phyloP scores from a whole-genome alignment of 2,888 invertebrate genomes.

The Zygogramma bicolorata region DNA sequence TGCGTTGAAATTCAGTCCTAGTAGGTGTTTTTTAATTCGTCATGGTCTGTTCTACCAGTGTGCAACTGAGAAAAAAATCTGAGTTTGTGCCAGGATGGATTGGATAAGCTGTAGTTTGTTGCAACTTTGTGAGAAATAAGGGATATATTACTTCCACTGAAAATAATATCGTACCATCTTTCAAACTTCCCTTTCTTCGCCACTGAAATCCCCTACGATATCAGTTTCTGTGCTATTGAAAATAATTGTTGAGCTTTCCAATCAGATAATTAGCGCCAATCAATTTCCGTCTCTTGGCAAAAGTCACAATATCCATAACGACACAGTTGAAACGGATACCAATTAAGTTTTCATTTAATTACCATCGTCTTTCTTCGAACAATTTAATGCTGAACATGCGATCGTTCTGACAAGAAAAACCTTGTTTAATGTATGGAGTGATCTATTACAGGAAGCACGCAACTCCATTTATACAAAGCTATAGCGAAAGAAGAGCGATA shows the following conservation, averaged over 20 bases:
- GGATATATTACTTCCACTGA: no score
- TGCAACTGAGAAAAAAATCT: no score
- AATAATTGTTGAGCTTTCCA: neutral
- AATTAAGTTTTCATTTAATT: conserved; percentile 34
- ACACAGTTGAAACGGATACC: conserved; percentile 18
- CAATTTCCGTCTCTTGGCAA: neutral
- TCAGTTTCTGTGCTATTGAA: neutral
- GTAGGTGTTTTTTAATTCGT: no score
- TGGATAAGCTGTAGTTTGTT: no score
- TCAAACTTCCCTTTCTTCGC: no score
- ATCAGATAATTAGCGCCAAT: neutral
- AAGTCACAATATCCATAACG: conserved; percentile 8
- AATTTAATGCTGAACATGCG: conserved; percentile 31
- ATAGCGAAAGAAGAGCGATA: neutral
- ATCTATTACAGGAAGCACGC: conserved; percentile 36
- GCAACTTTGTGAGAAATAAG: no score
- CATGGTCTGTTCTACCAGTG: no score
- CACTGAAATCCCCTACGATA: no score
- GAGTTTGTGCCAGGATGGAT: no score
- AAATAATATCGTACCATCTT: no score
- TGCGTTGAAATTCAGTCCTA: no score
- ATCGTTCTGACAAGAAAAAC: conserved; percentile 31
- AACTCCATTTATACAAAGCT: conserved; percentile 28
- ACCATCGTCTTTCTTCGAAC: conserved; percentile 32
- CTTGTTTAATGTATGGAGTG: conserved; percentile 25